Evolutionary conservation across 1,140 invertebrate genomes (phyloP).

Genomic region (Thaumatotibia leucotreta): DNA sequence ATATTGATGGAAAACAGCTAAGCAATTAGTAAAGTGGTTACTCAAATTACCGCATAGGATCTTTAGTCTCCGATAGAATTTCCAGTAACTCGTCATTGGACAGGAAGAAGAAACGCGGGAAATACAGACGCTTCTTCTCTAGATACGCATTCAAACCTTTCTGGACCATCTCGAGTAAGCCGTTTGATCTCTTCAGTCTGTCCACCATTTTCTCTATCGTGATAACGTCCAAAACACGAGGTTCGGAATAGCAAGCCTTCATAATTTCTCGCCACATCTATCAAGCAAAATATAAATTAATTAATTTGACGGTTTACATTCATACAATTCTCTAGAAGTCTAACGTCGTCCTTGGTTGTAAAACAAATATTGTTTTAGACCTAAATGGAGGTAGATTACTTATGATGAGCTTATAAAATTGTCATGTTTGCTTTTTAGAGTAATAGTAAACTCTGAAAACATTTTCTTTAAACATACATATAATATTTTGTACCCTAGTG

Average conservation of each 20-base stretch:
- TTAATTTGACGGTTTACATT: too few species aligned
- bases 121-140: conserved; percentile 96
- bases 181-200: conserved; percentile 92
- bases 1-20: too few species aligned
- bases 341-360: too few species aligned
- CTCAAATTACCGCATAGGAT: conserved; percentile 86
- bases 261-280: conserved; percentile 96
- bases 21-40: too few species aligned
- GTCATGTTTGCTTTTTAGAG: too few species aligned
- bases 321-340: too few species aligned
- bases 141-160: conserved; percentile 95
- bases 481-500: too few species aligned
- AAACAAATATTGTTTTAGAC: too few species aligned
- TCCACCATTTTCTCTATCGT: conserved; percentile 97
- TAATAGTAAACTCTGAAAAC: too few species aligned
- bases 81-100: conserved; percentile 98
- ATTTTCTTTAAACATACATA: too few species aligned
- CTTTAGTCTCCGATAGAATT: conserved; percentile 97
- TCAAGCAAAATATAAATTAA: not conserved
- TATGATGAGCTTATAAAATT: too few species aligned
- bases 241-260: conserved; percentile 87
- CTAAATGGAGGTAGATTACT: too few species aligned
- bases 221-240: conserved; percentile 89
- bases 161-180: conserved; percentile 91
- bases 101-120: conserved; percentile 96